Base-by-base conservation (phyloP, 2,888 invertebrate genomes). In the Harpalus rubripes region DNA sequence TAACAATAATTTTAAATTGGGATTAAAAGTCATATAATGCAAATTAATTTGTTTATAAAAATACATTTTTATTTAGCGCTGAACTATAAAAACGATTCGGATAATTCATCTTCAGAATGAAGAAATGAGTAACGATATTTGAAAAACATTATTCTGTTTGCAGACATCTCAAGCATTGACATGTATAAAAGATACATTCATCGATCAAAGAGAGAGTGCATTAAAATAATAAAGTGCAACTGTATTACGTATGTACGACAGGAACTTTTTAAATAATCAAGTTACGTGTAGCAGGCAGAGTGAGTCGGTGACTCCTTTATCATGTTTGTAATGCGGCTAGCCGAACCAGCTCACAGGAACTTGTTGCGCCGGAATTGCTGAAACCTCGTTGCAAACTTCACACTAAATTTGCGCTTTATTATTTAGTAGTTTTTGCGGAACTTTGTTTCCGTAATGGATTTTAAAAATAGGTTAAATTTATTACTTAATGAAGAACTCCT, bases 111-210 rank as follows among this genome's bases (percentile, higher is more conserved):
- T 12, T 7, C 2, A 12, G 12, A 61, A 61, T 8, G 22, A 63
- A 63, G 26, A 18, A 63, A 8, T 59, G 56, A 15, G 22, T 39
- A n/a, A 68, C n/a, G 39, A 15, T 68, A 68, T 68, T 68, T 68
- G 39, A 32, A 68, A 68, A 68, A 68, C 81, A 81, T 81, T 81
- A 81, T 52, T 52, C n/a, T 81, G 65, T 81, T 81, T 81, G 52
- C 81, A 81, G 6, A 81, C 81, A 68, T 81, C 81, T 81, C 52
- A 63, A 81, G 22, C 12, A 18, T 15, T 81, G 81, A 81, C 81
- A 56, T 26, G 18, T 52, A 81, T 52, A 26, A 81, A 78, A 78
- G 44, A 18, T 78, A 58, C 78, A 78, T 58, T 12, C 56, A 78
- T 78, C 52, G 78, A 78, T 78, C 78, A 22, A 10, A 18, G 56